A percentile compares a stretch with the other conserved stretches of the same genome.
These are phyloP conservation scores for Cliona cf. orientalis DNA, from an alignment of 37 sponge, comb jelly and placozoan species.

Conservation along the genomic window DNA sequence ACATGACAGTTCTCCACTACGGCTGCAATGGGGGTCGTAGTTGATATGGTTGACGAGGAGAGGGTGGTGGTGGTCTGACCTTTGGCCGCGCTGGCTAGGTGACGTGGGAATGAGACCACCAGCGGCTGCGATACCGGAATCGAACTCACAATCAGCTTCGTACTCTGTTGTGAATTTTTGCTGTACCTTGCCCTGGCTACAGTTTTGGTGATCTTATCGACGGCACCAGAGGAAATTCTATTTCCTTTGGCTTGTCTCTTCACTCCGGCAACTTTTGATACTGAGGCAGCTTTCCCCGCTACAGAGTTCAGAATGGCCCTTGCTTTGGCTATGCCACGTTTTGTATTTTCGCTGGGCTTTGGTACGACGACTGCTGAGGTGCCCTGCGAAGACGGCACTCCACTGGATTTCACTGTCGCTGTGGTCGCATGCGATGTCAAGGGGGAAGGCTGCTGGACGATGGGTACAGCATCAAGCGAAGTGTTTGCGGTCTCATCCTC, in stretches of 20 bases:
- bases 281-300: background rate
- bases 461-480: background rate
- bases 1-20: no score
- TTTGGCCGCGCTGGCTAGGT: background rate
- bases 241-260: slow-evolving; percentile 25
- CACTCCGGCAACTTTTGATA: background rate
- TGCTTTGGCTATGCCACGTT: slow-evolving; percentile 25
- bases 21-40: background rate
- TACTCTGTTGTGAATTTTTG: no score
- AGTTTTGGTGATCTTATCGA: slow-evolving; percentile 41
- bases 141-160: no score
- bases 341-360: slow-evolving; percentile 1
- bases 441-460: background rate
- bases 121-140: slow-evolving; percentile 22
- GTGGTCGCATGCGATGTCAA: background rate
- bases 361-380: background rate
- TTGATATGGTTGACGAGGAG: background rate
- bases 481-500: slow-evolving; percentile 39
- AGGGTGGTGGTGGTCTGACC: background rate
- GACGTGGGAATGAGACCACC: slow-evolving; percentile 1
- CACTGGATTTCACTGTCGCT: background rate
- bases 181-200: slow-evolving; percentile 16
- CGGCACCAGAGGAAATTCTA: background rate
- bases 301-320: background rate
- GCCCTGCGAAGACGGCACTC: background rate